Conservation (phyloP, 1,140 invertebrate species). For the Goniozus legneri region DNA sequence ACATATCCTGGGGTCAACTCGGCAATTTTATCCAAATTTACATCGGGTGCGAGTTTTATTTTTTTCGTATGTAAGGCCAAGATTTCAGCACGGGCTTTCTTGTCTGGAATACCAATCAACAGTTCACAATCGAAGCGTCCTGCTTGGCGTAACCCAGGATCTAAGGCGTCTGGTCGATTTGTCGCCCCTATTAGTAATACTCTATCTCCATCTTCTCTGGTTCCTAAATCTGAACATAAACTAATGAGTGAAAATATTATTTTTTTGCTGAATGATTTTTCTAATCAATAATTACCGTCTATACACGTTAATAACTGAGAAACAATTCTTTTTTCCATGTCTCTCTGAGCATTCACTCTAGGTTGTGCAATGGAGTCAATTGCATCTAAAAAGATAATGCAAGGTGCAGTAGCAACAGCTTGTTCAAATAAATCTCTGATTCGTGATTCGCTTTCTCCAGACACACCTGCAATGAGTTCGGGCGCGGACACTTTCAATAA, state of each 20-base stretch:
- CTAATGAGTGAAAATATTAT: not conserved
- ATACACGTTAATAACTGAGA: conserved; percentile 85
- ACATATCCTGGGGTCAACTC: conserved; percentile 93
- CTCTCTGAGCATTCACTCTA: conserved; percentile 82
- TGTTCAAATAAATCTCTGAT: conserved; percentile 88
- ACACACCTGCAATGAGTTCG: conserved; percentile 90
- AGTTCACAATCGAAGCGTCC: conserved; percentile 94
- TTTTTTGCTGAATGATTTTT: conserved; percentile 5
- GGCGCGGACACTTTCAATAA: conserved; percentile 84
- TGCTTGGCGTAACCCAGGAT: conserved; percentile 86
- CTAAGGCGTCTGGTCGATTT: conserved; percentile 88
- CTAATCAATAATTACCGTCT: conserved; percentile 61
- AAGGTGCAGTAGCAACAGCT: conserved; percentile 71
- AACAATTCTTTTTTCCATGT: conserved; percentile 94
- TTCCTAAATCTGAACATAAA: conserved; percentile 54
- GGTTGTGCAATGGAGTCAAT: conserved; percentile 88
- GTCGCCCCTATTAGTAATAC: conserved; percentile 94
- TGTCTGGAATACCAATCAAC: conserved; percentile 87
- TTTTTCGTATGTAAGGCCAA: conserved; percentile 67
- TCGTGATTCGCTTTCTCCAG: conserved; percentile 91
- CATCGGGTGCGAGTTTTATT: conserved; percentile 65
- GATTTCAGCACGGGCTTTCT: conserved; percentile 73
- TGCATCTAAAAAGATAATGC: conserved; percentile 92
- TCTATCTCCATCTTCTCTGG: conserved; percentile 61
- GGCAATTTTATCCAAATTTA: conserved; percentile 73